phyloP scores from a whole-genome alignment of 30 jellyfish, hydroid and myxozoan species.

The Morbakka virulenta region DNA sequence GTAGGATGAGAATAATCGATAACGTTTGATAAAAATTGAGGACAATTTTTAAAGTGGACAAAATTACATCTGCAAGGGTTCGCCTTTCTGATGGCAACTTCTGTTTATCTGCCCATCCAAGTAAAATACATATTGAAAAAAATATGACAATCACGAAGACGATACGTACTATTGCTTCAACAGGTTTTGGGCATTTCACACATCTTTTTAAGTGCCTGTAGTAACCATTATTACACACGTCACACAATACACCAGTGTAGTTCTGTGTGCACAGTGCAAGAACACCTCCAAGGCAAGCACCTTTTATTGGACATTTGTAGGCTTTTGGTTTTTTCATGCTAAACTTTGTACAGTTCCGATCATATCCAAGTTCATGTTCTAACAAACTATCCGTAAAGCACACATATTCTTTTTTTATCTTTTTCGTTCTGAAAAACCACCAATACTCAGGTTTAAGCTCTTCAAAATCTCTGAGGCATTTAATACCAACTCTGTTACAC shows the following conservation, averaged over 20 bases:
- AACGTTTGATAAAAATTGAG: constrained; percentile 48
- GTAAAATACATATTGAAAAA: constrained; percentile 1
- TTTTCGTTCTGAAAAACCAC: constrained; percentile 17
- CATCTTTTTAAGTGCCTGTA: constrained; percentile 6
- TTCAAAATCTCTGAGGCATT: constrained; percentile 25
- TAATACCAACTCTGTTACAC: constrained; percentile 12
- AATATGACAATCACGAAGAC: not conserved
- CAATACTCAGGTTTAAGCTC: constrained; percentile 21
- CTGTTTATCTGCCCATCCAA: constrained; percentile 16
- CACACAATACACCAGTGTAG: constrained; percentile 41
- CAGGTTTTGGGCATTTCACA: constrained; percentile 20
- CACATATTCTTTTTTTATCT: not conserved
- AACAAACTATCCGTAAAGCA: constrained; percentile 8
- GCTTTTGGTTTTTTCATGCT: constrained; percentile 18
- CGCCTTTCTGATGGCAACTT: not conserved
- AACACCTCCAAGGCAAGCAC: constrained; percentile 44
- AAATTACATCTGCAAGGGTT: constrained; percentile 40
- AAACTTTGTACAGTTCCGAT: constrained; percentile 3
- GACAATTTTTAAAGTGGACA: constrained; percentile 40
- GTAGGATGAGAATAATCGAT: not conserved
- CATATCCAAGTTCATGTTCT: not conserved
- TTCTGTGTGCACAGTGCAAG: constrained; percentile 6
- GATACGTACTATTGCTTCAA: not conserved
- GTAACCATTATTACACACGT: constrained; percentile 25
- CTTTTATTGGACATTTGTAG: constrained; percentile 13